Base-by-base conservation (phyloP, 2,888 invertebrate species). In the Drosophila mulleri region DNA sequence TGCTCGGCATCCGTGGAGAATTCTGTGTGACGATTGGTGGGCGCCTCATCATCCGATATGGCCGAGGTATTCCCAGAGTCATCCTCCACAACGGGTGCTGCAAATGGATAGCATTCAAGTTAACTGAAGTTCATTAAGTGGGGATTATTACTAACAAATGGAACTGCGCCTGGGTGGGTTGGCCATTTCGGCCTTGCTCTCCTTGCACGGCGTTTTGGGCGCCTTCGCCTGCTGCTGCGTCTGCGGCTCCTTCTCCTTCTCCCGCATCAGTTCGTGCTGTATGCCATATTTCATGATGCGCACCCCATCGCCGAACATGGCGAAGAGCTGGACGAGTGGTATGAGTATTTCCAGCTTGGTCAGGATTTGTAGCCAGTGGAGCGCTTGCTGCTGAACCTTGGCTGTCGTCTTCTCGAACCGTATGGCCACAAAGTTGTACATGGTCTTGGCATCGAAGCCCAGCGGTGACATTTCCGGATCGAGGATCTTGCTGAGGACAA, bases 381-480 rank as follows among this genome's bases (percentile, higher is more conserved):
- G 93, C 1, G 98, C 98, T 85, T 98, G 98, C 88, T 97, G 95
- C 91, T 98, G 98, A 0, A 97, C 96, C 90, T 96, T 96, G 0
- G 97, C 96, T 1, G 95, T 95, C 1, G 97, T 96, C 89, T 95
- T 95, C 90, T 94, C 96, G 90, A 99, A 98, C 59, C 98, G 94
- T 62, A 96, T 95, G 1, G 96, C 96, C 42, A 99, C 97, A 92
- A 99, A 99, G 90, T 97, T 96, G 93, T 98, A 99, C 95, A 99
- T 96, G 89, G 98, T 97, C 80, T 96, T 96, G n/a, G 98, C 96
- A 89, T 98, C 98, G 90, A 99, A 98, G 3, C 98, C 98, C 44
- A 98, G 94, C 57, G 99, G 98, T 73, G 97, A 97, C 95, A 98
- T 97, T 90, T 99, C 98, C 0, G 98, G 97, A 94, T 99, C 99